Percentiles rank a stretch among this genome's conserved stretches.
Conservation (phyloP, 2,113 vertebrate genomes). For the Chionodraco myersi region DNA sequence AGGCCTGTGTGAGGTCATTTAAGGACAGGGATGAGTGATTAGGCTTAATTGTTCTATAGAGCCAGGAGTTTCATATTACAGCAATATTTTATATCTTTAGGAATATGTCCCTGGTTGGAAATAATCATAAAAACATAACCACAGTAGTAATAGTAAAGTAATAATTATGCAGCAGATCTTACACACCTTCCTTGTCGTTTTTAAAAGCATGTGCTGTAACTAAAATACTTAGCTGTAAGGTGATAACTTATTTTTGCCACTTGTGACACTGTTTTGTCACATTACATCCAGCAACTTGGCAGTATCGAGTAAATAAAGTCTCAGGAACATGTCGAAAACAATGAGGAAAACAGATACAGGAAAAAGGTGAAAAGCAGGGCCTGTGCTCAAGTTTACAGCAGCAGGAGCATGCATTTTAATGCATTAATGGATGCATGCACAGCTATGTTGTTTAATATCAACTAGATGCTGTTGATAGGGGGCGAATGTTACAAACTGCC, state of each 20-base stretch:
- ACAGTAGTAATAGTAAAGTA: background rate
- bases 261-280: conserved; percentile 20
- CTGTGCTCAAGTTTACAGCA: conserved; percentile 32
- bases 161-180: background rate
- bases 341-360: background rate
- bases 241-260: conserved; percentile 8
- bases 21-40: conserved; percentile 36
- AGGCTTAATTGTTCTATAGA: conserved; percentile 5
- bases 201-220: background rate
- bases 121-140: background rate
- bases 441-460: conserved; percentile 49
- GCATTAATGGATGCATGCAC: conserved; percentile 48
- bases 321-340: background rate
- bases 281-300: background rate
- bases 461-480: conserved; percentile 41
- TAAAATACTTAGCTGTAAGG: background rate
- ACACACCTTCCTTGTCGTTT: background rate
- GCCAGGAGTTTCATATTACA: background rate
- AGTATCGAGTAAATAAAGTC: conserved; percentile 5
- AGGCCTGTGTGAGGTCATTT: conserved; percentile 61
- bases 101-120: background rate
- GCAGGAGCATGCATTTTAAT: conserved; percentile 34
- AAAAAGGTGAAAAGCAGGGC: conserved; percentile 30
- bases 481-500: conserved; percentile 33
- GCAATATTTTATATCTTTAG: background rate